Conservation (phyloP, 2,888 invertebrate species). For the Parnassius orleans region DNA sequence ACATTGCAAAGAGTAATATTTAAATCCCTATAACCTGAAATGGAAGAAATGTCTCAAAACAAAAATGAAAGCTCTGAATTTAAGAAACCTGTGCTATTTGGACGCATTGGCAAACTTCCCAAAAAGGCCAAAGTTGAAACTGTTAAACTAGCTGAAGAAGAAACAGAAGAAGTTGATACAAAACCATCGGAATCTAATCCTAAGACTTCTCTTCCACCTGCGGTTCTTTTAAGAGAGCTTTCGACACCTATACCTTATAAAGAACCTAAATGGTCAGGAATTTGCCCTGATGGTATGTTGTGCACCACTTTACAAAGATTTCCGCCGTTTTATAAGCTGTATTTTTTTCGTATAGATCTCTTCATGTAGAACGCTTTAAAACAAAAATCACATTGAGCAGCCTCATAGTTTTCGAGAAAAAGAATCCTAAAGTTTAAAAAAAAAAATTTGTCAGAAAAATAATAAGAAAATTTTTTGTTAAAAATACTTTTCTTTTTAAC, state of each 20-base stretch:
- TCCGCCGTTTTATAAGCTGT: no score
- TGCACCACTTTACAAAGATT: no score
- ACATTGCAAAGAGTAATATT: no score
- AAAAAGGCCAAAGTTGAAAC: conserved; percentile 55
- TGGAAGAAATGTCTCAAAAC: conserved; percentile 34
- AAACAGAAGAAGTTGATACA: conserved; percentile 34
- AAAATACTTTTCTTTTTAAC: no score
- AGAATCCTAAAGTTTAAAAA: no score
- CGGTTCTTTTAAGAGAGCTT: conserved; percentile 56
- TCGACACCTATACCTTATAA: conserved; percentile 83
- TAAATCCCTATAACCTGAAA: conserved; percentile 10
- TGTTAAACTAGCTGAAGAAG: conserved; percentile 39
- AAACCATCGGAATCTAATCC: conserved; percentile 35
- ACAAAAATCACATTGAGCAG: no score
- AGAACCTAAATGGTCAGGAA: conserved; percentile 91
- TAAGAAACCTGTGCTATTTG: conserved; percentile 78
- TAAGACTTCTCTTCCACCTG: conserved; percentile 50
- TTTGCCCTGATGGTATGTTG: conserved; percentile 74
- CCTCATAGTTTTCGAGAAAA: no score
- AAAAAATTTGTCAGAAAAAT: no score
- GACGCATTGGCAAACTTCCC: conserved; percentile 77
- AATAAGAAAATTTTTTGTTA: no score
- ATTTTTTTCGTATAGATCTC: no score
- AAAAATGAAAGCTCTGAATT: conserved; percentile 56
- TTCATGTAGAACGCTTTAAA: no score